Evolutionary conservation across 2,797 vertebrate species (phyloP), one percentile per base, ranked within the genome.

Genomic region (Antennarius maculatus): DNA sequence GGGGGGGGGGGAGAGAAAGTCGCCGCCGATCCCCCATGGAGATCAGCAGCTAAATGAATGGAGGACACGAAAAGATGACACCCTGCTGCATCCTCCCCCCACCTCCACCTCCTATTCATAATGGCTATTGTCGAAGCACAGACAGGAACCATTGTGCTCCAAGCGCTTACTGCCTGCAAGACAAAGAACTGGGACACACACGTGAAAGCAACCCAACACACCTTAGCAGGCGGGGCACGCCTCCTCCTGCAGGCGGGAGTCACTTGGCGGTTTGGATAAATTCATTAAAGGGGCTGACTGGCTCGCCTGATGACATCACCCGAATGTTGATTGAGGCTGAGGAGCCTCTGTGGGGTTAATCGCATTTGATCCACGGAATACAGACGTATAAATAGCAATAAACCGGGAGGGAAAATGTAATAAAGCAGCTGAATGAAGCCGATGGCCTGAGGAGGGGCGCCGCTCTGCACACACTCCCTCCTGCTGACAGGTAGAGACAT

Each of bases 101-200:
- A 14, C 61, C 39, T 31, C 61, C 79, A 77, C 69, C 76, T 79
- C 65, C 69, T 56, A 87, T 89, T 90, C 89, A 91, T 87, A 66
- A 79, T n/a, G 73, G 71, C 80, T 65, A 86, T 90, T 93, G 91
- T 93, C 54, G 58, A 57, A 45, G 66, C 71, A 73, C 59, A 88
- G 90, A 92, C 89, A 86, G 88, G 74, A 61, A 69, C 85, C 76
- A 91, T 91, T 91, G 91, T 91, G 79, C 62, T 80, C 64, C 64
- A 73, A 81, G 78, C 83, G 78, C 85, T 85, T 73, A 77, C 66
- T 84, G 77, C 65, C 76, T 66, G 70, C 71, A 81, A 82, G 82
- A 86, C 86, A 84, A 91, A 79, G 58, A 51, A 74, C 74, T 23
- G 62, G 67, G 69, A 76, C 66, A 74, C 77, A 85, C 79, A 82